Conservation (phyloP, 2,113 vertebrate genomes). For the Hippocampus comes region DNA sequence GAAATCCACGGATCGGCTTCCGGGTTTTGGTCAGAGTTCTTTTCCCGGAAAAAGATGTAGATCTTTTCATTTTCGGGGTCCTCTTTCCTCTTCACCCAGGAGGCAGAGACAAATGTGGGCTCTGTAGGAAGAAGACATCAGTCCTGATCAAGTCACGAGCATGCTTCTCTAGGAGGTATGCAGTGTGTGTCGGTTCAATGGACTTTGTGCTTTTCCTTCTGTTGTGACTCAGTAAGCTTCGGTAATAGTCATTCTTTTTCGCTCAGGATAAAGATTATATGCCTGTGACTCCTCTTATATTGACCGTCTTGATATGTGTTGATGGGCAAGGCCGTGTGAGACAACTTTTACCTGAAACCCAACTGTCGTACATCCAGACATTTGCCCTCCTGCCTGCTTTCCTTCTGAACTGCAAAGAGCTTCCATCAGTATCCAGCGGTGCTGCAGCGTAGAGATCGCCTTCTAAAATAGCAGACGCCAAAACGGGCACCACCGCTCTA, state of each 20-base stretch:
- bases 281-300: no score
- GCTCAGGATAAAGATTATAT: no score
- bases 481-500: background rate
- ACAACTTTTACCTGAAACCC: slow-evolving; percentile 63
- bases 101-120: slow-evolving; percentile 83
- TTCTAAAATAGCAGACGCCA: slow-evolving; percentile 52
- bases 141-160: background rate
- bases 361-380: slow-evolving; percentile 71
- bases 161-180: background rate
- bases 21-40: slow-evolving; percentile 79
- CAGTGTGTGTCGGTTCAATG: background rate
- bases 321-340: no score
- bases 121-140: slow-evolving; percentile 63
- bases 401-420: slow-evolving; percentile 67
- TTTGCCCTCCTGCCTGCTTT: slow-evolving; percentile 50
- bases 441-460: slow-evolving; percentile 71
- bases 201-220: background rate
- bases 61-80: slow-evolving; percentile 84
- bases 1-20: slow-evolving; percentile 85
- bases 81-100: slow-evolving; percentile 67
- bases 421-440: slow-evolving; percentile 60
- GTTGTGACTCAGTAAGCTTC: no score
- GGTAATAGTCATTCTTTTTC: no score
- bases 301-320: no score
- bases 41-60: slow-evolving; percentile 88